These are phyloP conservation scores for Notolabrus celidotus DNA, from an alignment of 2,797 vertebrate species.

Conservation along the genomic window DNA sequence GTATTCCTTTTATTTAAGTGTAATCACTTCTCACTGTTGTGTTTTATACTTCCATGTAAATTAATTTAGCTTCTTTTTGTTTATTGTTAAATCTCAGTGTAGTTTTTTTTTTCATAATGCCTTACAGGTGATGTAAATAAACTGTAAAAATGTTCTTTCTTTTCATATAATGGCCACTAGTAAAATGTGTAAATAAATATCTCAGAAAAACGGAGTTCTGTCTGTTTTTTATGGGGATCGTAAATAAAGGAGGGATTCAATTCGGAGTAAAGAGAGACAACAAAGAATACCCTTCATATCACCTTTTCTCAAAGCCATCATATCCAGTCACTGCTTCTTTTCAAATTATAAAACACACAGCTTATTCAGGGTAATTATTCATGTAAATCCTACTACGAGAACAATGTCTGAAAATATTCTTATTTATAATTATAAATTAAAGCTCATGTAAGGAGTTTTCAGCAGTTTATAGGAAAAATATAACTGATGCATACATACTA, in stretches of 20 bases:
- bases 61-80: conserved; percentile 37
- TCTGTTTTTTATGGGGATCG: background rate
- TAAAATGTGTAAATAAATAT: conserved; percentile 82
- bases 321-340: background rate
- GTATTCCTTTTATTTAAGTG: conserved; percentile 46
- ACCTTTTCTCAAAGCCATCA: too few species aligned
- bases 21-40: conserved; percentile 26
- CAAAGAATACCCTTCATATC: too few species aligned
- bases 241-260: background rate
- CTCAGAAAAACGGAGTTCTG: conserved; percentile 14
- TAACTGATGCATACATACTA: too few species aligned
- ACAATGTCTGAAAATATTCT: too few species aligned
- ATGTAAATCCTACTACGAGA: too few species aligned
- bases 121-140: conserved; percentile 79
- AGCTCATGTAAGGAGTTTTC: too few species aligned
- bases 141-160: conserved; percentile 69
- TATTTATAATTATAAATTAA: too few species aligned
- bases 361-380: background rate
- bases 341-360: background rate
- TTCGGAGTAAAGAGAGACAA: background rate
- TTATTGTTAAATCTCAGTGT: conserved; percentile 52
- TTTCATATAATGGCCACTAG: conserved; percentile 74
- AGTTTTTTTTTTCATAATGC: conserved; percentile 64
- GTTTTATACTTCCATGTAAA: conserved; percentile 47
- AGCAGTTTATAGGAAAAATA: too few species aligned